Evolutionary conservation across 2,113 vertebrate species (phyloP).

Genomic region (Suricata suricatta): DNA sequence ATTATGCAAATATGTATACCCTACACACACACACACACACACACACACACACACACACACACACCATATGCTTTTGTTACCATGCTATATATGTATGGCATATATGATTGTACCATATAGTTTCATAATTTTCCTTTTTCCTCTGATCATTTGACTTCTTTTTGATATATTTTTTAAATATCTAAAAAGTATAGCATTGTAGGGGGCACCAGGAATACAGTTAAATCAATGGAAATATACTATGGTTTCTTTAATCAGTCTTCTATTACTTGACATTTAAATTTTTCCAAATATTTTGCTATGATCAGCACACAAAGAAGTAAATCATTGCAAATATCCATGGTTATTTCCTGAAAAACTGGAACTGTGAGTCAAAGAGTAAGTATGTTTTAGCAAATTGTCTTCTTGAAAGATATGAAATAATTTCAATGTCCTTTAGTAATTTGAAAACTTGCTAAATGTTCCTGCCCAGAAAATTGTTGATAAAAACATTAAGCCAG

Average conservation of each 20-base stretch:
- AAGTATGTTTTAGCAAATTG: neutral
- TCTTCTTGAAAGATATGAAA: neutral
- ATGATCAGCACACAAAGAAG: neutral
- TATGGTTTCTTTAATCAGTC: neutral
- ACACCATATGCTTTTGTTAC: neutral
- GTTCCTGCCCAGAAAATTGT: neutral
- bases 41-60: neutral
- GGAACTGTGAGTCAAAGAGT: neutral
- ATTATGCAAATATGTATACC: neutral
- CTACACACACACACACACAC: neutral
- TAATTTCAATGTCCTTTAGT: neutral
- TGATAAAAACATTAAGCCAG: neutral
- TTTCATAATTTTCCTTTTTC: slow-evolving; percentile 1
- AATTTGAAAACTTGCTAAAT: slow-evolving; percentile 17
- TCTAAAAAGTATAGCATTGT: neutral
- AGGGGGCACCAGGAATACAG: neutral
- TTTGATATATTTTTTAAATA: slow-evolving; percentile 2
- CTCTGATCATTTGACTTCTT: neutral
- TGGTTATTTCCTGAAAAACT: neutral
- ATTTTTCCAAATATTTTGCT: slow-evolving; percentile 4
- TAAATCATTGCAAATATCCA: neutral
- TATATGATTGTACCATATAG: neutral
- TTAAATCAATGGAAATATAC: neutral
- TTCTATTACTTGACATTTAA: neutral
- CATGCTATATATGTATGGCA: neutral